phyloP scores from a whole-genome alignment of 1,140 invertebrate species.

The Campoletis sonorensis region DNA sequence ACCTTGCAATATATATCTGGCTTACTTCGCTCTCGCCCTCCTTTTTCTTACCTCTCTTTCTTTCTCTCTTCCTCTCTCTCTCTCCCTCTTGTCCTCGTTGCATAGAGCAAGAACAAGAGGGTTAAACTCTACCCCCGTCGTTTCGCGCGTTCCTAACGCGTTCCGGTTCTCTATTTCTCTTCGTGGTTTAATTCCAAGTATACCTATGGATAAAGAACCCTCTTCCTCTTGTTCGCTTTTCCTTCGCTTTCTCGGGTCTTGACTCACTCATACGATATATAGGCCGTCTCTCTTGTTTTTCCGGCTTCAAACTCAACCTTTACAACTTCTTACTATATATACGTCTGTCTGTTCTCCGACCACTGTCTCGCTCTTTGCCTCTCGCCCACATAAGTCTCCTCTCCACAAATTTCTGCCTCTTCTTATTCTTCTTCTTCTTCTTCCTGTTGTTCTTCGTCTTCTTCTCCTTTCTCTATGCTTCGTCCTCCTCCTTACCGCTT shows the following conservation, averaged over 20 bases:
- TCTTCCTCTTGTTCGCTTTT: constrained; percentile 17
- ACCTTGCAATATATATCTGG: background rate
- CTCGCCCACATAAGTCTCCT: background rate
- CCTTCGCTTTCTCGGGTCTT: constrained; percentile 24
- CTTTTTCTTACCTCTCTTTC: constrained; percentile 21
- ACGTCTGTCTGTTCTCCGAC: background rate
- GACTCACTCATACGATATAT: constrained; percentile 29
- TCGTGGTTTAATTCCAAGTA: background rate
- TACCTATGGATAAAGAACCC: background rate
- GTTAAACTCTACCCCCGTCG: constrained; percentile 11
- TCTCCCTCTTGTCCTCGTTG: constrained; percentile 17
- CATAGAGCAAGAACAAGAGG: background rate
- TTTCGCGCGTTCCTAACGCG: constrained; percentile 19
- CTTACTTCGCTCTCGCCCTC: constrained; percentile 2
- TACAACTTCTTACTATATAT: background rate
- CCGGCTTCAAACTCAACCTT: constrained; percentile 10
- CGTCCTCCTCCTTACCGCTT: background rate
- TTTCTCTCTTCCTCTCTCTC: constrained; percentile 18
- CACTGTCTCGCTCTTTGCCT: constrained; percentile 17
- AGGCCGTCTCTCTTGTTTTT: constrained; percentile 20
- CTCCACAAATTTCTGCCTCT: constrained; percentile 5
- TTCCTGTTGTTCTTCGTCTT: background rate
- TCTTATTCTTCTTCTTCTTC: constrained; percentile 6
- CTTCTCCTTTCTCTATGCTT: background rate
- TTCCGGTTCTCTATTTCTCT: constrained; percentile 39